phyloP scores from a whole-genome alignment of 2,797 vertebrate species.

The Alcedo atthis region DNA sequence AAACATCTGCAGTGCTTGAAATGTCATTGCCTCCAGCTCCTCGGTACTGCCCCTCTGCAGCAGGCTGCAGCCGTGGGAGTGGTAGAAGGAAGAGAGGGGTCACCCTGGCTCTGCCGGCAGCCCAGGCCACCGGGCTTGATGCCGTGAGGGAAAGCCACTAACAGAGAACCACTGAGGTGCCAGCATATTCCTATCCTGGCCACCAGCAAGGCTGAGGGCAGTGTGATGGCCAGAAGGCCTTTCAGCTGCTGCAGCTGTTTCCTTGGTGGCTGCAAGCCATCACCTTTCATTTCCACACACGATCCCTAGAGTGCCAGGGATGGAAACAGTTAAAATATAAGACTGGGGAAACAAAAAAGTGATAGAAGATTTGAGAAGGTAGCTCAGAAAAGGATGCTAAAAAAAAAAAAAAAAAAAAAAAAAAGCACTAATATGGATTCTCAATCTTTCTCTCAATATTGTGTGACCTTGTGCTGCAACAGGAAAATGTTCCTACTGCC shows the following conservation, averaged over 20 bases:
- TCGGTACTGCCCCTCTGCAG: not conserved
- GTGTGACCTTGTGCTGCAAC: not conserved
- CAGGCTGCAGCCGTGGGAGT: not conserved
- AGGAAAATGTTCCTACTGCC: not conserved
- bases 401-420: not conserved
- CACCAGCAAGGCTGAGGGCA: fast-evolving
- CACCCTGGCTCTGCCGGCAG: fast-evolving
- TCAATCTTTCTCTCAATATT: not conserved
- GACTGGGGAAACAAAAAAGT: not conserved
- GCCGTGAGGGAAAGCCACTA: fast-evolving
- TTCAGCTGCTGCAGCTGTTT: not conserved
- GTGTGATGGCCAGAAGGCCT: fast-evolving
- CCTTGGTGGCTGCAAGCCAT: not conserved
- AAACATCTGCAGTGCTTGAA: conserved; percentile 50
- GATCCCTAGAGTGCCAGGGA: fast-evolving
- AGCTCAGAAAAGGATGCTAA: not conserved
- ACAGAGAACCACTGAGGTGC: not conserved
- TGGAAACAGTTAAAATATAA: not conserved
- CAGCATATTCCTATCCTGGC: fast-evolving
- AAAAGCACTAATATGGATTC: not conserved
- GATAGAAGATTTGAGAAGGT: not conserved
- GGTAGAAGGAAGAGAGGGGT: not conserved
- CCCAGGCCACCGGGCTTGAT: fast-evolving
- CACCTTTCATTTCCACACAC: not conserved
- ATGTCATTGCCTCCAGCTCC: conserved; percentile 54